These are phyloP conservation scores for Selenia dentaria DNA, from an alignment of 2,888 invertebrate species.

Conservation along the genomic window DNA sequence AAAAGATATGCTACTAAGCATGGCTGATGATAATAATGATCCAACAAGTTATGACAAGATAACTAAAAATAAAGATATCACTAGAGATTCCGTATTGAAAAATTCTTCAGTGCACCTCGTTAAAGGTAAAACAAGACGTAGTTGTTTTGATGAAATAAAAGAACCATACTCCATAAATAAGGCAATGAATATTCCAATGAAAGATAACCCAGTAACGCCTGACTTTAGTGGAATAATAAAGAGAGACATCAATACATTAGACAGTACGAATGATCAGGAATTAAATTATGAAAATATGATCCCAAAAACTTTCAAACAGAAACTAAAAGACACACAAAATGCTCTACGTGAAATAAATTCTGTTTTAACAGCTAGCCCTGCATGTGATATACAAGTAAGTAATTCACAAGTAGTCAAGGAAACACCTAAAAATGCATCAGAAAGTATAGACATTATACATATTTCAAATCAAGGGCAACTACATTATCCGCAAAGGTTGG, in stretches of 20 bases:
- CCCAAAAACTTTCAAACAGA: slow-evolving; percentile 57
- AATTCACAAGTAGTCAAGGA: slow-evolving; percentile 7
- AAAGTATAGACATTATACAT: not conserved
- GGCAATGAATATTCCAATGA: slow-evolving; percentile 64
- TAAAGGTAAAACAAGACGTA: slow-evolving; percentile 51
- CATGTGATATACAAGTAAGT: slow-evolving; percentile 8
- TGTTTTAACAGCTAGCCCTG: slow-evolving; percentile 44
- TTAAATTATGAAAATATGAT: slow-evolving; percentile 45
- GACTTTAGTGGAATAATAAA: slow-evolving; percentile 47
- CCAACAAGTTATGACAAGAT: slow-evolving; percentile 34
- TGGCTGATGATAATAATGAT: slow-evolving; percentile 66
- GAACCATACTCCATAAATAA: slow-evolving; percentile 67
- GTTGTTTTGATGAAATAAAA: slow-evolving; percentile 57
- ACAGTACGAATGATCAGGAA: slow-evolving; percentile 35
- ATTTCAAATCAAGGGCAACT: slow-evolving; percentile 5
- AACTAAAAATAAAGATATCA: slow-evolving; percentile 33
- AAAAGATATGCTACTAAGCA: slow-evolving; percentile 64
- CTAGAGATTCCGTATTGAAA: slow-evolving; percentile 53
- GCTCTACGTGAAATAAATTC: slow-evolving; percentile 57
- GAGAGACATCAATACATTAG: slow-evolving; percentile 21
- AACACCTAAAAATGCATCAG: not conserved
- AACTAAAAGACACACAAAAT: slow-evolving; percentile 64
- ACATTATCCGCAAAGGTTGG: slow-evolving; percentile 42
- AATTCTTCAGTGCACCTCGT: slow-evolving; percentile 60
- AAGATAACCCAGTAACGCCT: slow-evolving; percentile 53